Conservation (phyloP, 2,113 vertebrate species). For the Salvelinus sp. region DNA sequence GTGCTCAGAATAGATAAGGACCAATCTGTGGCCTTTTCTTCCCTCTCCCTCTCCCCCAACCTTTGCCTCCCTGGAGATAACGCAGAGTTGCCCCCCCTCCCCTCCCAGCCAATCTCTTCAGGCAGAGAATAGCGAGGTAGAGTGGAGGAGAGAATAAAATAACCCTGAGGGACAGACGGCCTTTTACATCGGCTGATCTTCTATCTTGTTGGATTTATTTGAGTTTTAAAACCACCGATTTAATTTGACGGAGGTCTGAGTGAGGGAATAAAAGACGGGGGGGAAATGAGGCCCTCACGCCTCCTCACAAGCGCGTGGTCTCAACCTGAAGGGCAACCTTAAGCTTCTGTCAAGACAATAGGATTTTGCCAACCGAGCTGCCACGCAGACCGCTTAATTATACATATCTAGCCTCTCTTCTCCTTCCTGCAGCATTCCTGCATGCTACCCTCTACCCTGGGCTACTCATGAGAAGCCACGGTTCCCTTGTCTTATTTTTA, state of each 20-base stretch:
- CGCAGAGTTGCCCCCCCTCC: slow-evolving; percentile 39
- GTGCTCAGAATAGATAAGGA: slow-evolving; percentile 81
- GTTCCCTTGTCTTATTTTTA: slow-evolving; percentile 32
- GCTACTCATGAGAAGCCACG: slow-evolving; percentile 42
- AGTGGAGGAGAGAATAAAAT: not conserved
- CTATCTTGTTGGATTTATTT: slow-evolving; percentile 76
- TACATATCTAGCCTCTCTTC: slow-evolving; percentile 46
- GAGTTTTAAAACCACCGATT: slow-evolving; percentile 76
- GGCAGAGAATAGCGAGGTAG: slow-evolving; percentile 38
- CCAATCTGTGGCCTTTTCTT: slow-evolving; percentile 71
- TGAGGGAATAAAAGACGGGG: slow-evolving; percentile 42
- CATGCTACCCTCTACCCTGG: slow-evolving; percentile 52
- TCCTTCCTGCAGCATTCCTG: slow-evolving; percentile 29
- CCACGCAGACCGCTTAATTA: slow-evolving; percentile 72
- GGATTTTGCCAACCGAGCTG: slow-evolving; percentile 70
- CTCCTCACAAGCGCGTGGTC: slow-evolving; percentile 1
- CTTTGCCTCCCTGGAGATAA: slow-evolving; percentile 79
- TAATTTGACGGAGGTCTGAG: slow-evolving; percentile 70
- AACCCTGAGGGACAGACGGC: slow-evolving; percentile 66
- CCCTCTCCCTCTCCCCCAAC: slow-evolving; percentile 48
- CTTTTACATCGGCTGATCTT: slow-evolving; percentile 71
- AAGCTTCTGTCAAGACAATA: slow-evolving; percentile 79
- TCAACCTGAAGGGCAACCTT: slow-evolving; percentile 75
- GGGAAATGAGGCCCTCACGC: slow-evolving; percentile 13
- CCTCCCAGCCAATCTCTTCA: slow-evolving; percentile 73